Base-by-base conservation (phyloP, 2,113 vertebrate genomes). In the Ictidomys tridecemlineatus region DNA sequence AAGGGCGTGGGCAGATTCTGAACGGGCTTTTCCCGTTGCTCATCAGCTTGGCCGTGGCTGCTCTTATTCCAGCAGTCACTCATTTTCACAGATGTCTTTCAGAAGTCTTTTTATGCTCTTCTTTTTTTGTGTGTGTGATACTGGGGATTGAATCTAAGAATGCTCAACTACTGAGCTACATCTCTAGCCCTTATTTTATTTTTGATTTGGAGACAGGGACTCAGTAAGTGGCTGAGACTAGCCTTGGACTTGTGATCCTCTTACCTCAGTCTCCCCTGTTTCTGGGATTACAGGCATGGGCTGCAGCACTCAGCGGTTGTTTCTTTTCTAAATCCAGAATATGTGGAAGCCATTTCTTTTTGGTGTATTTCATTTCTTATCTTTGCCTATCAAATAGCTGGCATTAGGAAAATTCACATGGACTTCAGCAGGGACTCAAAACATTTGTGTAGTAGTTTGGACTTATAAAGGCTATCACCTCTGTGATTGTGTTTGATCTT, bases 291-390 rank as follows among this genome's bases (percentile, higher is more conserved):
- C 3, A 63, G 61, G 24, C 24, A 63, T 63, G 61, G 61, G 22
- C 24, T 22, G 26, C 24, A 26, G 61, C 8, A 26, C 61, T 26
- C 22, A 26, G 14, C 51, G 39, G 77, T 37, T 58, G 9, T 93
- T 94, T 74, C 18, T 70, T 74, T 78, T 84, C 63, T 61, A 65
- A 84, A 70, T 67, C 87, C 37, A 63, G 42, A 87, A 37, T 76
- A 37, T 69, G 24, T 9, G 73, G 83, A 87, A 77, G 69, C 53
- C 72, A 39, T 42, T 93, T 94, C 26, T 65, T 94, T 91, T 67
- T 37, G 67, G 45, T n/a, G 10, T 26, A 7, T 20, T 26, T 2
- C 17, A 14, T 45, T 17, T 6, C 56, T 42, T 88, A 53, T 69
- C 51, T 28, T 91, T 42, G 61, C 72, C 20, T 34, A 61, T 45